A percentile compares a stretch with the other conserved stretches of the same genome.
phyloP scores from a whole-genome alignment of 2,888 invertebrate genomes.

The Aleiodes testaceus region DNA sequence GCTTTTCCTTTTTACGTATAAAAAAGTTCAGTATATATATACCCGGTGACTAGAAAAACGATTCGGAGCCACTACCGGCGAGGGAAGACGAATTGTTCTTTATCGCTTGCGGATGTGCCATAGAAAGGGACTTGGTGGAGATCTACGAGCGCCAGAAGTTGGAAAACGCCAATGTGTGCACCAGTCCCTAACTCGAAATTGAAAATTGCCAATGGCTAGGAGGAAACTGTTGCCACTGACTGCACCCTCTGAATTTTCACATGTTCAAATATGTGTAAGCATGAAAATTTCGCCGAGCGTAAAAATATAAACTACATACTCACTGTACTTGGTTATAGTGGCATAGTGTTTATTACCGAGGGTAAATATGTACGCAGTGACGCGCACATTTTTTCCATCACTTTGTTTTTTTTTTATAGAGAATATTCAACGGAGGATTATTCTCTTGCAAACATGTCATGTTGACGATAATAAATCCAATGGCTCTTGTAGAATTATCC shows the following conservation, averaged over 20 bases:
- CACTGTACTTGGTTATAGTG: too few relatives aligned
- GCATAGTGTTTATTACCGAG: too few relatives aligned
- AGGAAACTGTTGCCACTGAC: neutral
- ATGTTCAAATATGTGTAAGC: too few relatives aligned
- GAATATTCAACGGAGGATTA: too few relatives aligned
- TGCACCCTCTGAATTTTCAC: neutral
- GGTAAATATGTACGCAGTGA: too few relatives aligned
- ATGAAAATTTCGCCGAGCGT: too few relatives aligned
- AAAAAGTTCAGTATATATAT: neutral
- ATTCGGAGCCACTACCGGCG: slow-evolving; percentile 32
- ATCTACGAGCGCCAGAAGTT: slow-evolving; percentile 26
- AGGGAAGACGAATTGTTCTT: slow-evolving; percentile 59
- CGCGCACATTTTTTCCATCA: too few relatives aligned
- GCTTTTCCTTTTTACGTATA: neutral
- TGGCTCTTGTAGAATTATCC: too few relatives aligned
- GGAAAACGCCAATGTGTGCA: slow-evolving; percentile 13
- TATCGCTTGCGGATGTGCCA: slow-evolving; percentile 57
- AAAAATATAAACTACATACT: too few relatives aligned
- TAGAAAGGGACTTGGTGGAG: slow-evolving; percentile 3
- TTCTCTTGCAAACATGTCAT: too few relatives aligned
- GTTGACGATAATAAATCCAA: too few relatives aligned
- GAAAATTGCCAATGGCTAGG: slow-evolving; percentile 30
- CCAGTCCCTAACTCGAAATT: slow-evolving; percentile 21
- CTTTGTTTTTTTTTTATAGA: too few relatives aligned
- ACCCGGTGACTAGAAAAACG: slow-evolving; percentile 26